phyloP scores from a whole-genome alignment of 2,113 vertebrate species.

The Fregata magnificens region DNA sequence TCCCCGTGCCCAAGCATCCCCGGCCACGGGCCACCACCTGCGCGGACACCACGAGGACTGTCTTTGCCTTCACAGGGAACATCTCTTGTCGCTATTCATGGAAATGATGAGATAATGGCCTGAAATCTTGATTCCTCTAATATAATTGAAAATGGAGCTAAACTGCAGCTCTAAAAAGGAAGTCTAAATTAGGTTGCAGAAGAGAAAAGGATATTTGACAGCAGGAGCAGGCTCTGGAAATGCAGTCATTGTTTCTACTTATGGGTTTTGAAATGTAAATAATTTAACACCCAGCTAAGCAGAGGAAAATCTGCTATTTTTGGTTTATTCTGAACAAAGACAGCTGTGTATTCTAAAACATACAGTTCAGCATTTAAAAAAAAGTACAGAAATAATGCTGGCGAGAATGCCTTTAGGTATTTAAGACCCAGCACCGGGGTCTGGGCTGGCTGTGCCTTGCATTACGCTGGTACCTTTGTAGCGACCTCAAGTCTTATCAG shows the following conservation, averaged over 20 bases:
- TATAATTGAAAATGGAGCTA: slow-evolving; percentile 33
- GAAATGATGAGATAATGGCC: slow-evolving; percentile 48
- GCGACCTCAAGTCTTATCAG: background rate
- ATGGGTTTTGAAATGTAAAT: slow-evolving; percentile 74
- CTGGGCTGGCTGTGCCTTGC: background rate
- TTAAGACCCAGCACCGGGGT: background rate
- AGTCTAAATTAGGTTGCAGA: slow-evolving; percentile 64
- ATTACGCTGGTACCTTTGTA: background rate
- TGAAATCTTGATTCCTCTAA: slow-evolving; percentile 26
- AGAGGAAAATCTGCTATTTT: slow-evolving; percentile 66
- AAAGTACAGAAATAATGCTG: background rate
- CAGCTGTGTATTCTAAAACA: slow-evolving; percentile 69
- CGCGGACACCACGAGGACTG: background rate
- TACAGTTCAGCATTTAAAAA: slow-evolving; percentile 33
- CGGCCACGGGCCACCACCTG: fast-evolving
- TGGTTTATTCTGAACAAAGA: slow-evolving; percentile 61
- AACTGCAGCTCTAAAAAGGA: slow-evolving; percentile 36
- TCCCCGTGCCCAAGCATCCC: background rate
- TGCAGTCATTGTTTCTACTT: slow-evolving; percentile 63
- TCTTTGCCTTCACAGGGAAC: background rate
- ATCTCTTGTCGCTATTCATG: background rate
- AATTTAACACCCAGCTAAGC: slow-evolving; percentile 65
- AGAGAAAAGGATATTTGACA: slow-evolving; percentile 65
- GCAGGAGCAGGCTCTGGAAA: slow-evolving; percentile 50
- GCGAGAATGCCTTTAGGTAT: background rate